Conservation (phyloP, 2,797 vertebrate species). For the Clamator glandarius region DNA sequence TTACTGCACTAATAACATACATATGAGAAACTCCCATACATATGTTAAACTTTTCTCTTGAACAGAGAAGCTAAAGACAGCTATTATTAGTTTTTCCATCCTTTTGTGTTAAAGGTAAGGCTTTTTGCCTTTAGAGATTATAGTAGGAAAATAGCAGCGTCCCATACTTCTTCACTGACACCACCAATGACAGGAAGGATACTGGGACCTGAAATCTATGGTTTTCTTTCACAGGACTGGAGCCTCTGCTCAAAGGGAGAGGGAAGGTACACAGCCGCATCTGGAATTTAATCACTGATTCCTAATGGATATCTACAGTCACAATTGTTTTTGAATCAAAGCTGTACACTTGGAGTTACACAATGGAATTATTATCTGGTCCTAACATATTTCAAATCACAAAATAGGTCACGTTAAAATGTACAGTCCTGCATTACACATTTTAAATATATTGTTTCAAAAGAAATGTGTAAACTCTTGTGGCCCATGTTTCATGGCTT, state of each 20-base stretch:
- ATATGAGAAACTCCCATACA: not conserved
- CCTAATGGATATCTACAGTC: not conserved
- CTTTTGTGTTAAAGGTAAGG: not conserved
- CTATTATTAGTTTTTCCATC: not conserved
- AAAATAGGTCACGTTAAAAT: not conserved
- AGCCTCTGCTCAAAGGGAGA: not conserved
- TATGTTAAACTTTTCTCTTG: not conserved
- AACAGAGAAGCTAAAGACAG: not conserved
- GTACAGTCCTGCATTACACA: not conserved
- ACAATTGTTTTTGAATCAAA: not conserved
- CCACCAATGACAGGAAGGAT: not conserved
- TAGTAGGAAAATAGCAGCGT: not conserved
- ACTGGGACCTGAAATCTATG: not conserved
- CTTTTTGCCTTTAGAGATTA: not conserved
- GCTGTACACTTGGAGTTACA: not conserved
- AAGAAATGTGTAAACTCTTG: not conserved
- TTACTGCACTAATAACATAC: not conserved
- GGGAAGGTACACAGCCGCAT: not conserved
- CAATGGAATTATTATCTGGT: not conserved
- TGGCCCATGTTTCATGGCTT: not conserved
- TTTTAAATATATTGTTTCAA: not conserved
- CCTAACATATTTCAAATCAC: not conserved
- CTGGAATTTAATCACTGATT: not conserved
- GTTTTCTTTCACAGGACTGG: not conserved
- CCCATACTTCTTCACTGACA: not conserved